Conservation (phyloP, 2,888 invertebrate species). For the Eucriotettix oculatus region DNA sequence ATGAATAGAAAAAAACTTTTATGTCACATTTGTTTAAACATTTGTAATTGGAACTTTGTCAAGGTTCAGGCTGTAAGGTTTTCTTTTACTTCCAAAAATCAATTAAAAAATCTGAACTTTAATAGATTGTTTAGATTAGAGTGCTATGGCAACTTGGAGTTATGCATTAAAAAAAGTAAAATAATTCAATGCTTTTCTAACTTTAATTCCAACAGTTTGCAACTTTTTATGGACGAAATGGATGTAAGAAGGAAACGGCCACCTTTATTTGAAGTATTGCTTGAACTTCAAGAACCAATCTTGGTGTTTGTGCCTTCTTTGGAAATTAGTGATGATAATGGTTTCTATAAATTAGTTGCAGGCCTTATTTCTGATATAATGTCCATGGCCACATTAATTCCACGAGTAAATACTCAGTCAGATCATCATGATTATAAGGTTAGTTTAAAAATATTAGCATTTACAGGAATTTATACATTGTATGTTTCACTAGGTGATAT, state of each 20-base stretch:
- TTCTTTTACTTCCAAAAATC: too few relatives aligned
- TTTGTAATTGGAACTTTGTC: too few relatives aligned
- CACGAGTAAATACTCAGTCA: conserved; percentile 33
- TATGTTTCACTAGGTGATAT: too few relatives aligned
- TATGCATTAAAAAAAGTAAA: too few relatives aligned
- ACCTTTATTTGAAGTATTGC: conserved; percentile 28
- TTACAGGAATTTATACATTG: too few relatives aligned
- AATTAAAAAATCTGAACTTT: too few relatives aligned
- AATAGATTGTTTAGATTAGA: too few relatives aligned
- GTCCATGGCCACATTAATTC: conserved; percentile 53
- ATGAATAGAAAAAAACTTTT: too few relatives aligned
- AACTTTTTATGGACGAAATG: conserved; percentile 43
- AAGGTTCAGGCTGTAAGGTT: too few relatives aligned
- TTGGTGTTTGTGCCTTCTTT: conserved; percentile 60
- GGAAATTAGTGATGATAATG: conserved; percentile 40
- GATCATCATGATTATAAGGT: background rate
- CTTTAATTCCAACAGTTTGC: conserved; percentile 30
- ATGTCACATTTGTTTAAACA: too few relatives aligned
- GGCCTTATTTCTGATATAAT: conserved; percentile 53
- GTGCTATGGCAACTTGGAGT: too few relatives aligned
- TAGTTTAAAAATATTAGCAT: background rate
- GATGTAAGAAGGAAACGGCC: conserved; percentile 21
- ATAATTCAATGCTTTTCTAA: too few relatives aligned
- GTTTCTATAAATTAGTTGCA: conserved; percentile 50
- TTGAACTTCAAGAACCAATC: conserved; percentile 55